A percentile compares a stretch with the other conserved stretches of the same genome.
Conservation (phyloP, 1,140 invertebrate genomes). For the Drosophila watanabei region DNA sequence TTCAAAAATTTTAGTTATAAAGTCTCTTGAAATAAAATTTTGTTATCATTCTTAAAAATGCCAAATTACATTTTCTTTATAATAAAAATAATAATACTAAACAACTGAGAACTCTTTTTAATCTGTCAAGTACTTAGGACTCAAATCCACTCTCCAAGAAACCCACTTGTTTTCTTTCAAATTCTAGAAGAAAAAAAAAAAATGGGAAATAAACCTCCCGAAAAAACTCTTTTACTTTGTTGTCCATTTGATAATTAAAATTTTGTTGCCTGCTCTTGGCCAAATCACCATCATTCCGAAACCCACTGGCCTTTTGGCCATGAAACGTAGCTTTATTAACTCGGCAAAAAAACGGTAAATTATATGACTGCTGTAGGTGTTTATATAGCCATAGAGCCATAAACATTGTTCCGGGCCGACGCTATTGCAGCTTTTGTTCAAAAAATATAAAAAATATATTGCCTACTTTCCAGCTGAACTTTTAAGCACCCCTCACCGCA, state of each 20-base stretch:
- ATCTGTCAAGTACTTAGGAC: background rate
- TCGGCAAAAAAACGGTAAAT: constrained; percentile 42
- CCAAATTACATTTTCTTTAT: no score
- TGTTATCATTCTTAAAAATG: no score
- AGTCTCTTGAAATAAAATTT: no score
- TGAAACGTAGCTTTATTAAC: constrained; percentile 47
- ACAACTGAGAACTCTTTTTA: background rate
- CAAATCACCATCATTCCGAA: constrained; percentile 1
- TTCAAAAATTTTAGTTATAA: no score
- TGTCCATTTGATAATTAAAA: constrained; percentile 46
- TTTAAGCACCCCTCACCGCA: constrained; percentile 38
- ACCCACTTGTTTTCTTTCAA: background rate
- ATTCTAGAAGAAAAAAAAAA: background rate
- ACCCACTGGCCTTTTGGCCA: background rate
- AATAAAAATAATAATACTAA: no score
- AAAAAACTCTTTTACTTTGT: constrained; percentile 12
- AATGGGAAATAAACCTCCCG: background rate
- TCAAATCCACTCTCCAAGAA: background rate
- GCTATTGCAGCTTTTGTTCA: constrained; percentile 36
- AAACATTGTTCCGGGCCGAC: constrained; percentile 44
- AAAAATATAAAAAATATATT: constrained; percentile 58
- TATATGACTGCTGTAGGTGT: constrained; percentile 65
- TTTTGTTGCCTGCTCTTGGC: constrained; percentile 18
- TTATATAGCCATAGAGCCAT: constrained; percentile 70
- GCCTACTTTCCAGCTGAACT: constrained; percentile 50